Percentiles rank a stretch among this genome's conserved stretches.
Conservation (phyloP, 37 sponge, comb jelly and placozoan species). For the Bolinopsis microptera region DNA sequence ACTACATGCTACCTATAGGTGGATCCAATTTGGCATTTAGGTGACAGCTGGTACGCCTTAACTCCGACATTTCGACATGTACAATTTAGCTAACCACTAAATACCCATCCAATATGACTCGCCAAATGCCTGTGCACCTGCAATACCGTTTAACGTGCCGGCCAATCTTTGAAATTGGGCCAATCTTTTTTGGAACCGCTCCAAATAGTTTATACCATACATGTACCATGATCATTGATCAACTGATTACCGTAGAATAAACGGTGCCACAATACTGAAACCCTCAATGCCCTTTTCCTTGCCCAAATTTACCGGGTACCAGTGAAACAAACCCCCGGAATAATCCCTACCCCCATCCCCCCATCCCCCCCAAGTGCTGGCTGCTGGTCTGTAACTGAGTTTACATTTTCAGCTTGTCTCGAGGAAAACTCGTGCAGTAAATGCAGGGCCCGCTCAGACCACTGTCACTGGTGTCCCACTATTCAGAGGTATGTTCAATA, state of each 20-base stretch:
- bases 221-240: too few relatives aligned
- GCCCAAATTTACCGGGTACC: too few relatives aligned
- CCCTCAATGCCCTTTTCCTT: too few relatives aligned
- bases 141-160: neutral
- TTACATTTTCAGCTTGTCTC: conserved; percentile 7
- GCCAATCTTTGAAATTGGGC: neutral
- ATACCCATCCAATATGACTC: neutral
- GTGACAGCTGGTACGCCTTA: neutral
- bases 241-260: too few relatives aligned
- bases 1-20: neutral
- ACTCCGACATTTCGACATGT: neutral
- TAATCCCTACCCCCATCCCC: too few relatives aligned
- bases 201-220: neutral
- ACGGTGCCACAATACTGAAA: too few relatives aligned
- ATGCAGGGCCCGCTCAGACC: neutral
- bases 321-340: too few relatives aligned
- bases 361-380: too few relatives aligned
- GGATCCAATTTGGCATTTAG: too few relatives aligned
- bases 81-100: neutral
- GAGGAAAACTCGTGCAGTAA: neutral
- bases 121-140: neutral
- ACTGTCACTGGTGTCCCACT: neutral
- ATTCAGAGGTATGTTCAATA: neutral
- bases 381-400: too few relatives aligned
- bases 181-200: neutral